A percentile compares a stretch with the other conserved stretches of the same genome.
These are phyloP conservation scores for Tangara arthus DNA, from an alignment of 2,797 vertebrate species.

Conservation along the genomic window DNA sequence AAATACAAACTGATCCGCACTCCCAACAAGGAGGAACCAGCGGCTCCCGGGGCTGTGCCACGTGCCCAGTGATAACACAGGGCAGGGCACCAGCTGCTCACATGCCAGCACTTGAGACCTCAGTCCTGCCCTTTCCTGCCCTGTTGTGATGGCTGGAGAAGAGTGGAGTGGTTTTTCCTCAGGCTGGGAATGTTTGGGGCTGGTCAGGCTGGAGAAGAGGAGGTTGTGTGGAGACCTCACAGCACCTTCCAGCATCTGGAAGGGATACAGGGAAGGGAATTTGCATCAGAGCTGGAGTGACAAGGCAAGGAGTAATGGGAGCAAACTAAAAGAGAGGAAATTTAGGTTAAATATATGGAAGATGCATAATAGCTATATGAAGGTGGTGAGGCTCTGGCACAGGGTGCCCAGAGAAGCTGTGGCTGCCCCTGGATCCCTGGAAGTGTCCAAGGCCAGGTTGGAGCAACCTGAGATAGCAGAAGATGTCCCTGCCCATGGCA, in stretches of 20 bases:
- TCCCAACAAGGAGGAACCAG: neutral
- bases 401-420: neutral
- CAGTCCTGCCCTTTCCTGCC: rapidly evolving
- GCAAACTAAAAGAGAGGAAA: neutral
- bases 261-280: neutral
- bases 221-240: neutral
- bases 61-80: neutral
- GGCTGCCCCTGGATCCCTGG: neutral
- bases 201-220: neutral
- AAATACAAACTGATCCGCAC: neutral
- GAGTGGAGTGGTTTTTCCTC: neutral
- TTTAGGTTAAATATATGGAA: neutral
- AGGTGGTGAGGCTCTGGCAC: neutral
- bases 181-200: neutral
- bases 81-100: neutral
- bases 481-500: neutral
- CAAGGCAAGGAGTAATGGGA: neutral
- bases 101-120: neutral
- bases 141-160: neutral
- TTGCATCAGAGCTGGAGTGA: neutral
- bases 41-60: neutral
- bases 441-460: neutral
- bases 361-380: neutral
- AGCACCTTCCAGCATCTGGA: neutral
- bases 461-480: neutral